Conservation (phyloP, 2,888 invertebrate genomes). For the Chironomus tentans region DNA sequence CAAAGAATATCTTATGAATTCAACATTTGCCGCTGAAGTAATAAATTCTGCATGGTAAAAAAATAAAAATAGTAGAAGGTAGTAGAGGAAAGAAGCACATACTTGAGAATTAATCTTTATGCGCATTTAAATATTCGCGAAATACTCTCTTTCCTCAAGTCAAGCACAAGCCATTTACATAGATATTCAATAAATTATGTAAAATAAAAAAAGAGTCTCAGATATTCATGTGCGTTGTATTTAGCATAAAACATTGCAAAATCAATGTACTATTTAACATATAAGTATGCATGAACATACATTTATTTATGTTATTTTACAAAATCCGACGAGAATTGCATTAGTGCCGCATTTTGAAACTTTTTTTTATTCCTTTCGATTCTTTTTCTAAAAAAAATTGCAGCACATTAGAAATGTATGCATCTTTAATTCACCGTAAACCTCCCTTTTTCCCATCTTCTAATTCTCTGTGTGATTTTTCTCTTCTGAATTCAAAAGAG, state of each 20-base stretch:
- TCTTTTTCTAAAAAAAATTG: neutral
- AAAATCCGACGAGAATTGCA: neutral
- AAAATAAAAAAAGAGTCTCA: neutral
- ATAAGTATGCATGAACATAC: neutral
- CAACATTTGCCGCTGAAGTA: neutral
- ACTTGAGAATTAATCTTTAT: neutral
- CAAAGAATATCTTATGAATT: neutral
- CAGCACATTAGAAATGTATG: neutral
- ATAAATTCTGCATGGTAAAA: neutral
- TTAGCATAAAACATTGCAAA: neutral
- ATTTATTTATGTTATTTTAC: neutral
- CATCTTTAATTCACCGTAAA: conserved; percentile 11
- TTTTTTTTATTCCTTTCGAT: neutral
- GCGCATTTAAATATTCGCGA: conserved; percentile 3
- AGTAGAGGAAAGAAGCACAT: neutral
- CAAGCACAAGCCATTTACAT: conserved; percentile 5
- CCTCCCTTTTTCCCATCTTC: neutral
- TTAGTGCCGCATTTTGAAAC: conserved; percentile 7
- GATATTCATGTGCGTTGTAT: neutral
- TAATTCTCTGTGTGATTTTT: neutral
- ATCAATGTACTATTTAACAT: conserved; percentile 1
- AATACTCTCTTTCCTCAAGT: neutral
- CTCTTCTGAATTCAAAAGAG: neutral
- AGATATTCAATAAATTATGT: conserved; percentile 4
- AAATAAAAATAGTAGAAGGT: neutral